Percentiles rank a stretch among this genome's conserved stretches.
Evolutionary conservation across 2,888 invertebrate species (phyloP).

Genomic region (Bellardia bayeri): DNA sequence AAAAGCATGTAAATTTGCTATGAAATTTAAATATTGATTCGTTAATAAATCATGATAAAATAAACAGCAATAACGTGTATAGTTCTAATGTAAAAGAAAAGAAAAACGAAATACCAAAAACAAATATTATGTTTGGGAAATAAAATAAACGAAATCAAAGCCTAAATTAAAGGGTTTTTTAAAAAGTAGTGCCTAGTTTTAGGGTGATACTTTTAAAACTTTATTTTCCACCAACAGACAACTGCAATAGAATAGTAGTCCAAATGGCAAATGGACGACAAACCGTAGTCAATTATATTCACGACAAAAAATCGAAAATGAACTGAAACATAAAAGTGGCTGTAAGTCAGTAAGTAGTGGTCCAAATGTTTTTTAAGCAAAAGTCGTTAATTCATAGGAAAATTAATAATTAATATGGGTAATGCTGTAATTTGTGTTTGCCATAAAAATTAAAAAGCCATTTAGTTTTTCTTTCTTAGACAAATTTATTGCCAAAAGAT

Average conservation of each 20-base stretch:
- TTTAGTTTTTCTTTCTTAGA: conserved; percentile 28
- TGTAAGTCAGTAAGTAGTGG: too few relatives aligned
- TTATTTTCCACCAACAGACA: too few relatives aligned
- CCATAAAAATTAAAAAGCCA: conserved; percentile 65
- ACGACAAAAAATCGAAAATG: too few relatives aligned
- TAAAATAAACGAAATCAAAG: not conserved
- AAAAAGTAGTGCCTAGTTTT: conserved; percentile 6
- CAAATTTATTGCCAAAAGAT: conserved; percentile 77
- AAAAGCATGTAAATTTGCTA: conserved; percentile 64
- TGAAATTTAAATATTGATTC: conserved; percentile 72
- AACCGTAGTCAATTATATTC: too few relatives aligned
- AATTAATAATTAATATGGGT: too few relatives aligned
- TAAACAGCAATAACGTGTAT: conserved; percentile 23
- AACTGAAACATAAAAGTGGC: too few relatives aligned
- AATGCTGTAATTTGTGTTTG: too few relatives aligned
- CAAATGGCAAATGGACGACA: too few relatives aligned
- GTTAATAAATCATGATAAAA: conserved; percentile 69
- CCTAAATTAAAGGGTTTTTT: not conserved
- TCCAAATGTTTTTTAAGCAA: too few relatives aligned
- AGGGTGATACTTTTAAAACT: not conserved
- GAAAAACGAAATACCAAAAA: not conserved
- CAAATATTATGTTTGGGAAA: not conserved
- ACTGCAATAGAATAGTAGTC: too few relatives aligned
- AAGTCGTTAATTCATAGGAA: too few relatives aligned
- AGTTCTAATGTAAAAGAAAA: not conserved